phyloP scores from a whole-genome alignment of 2,888 invertebrate genomes.

The Oegoconia quadripuncta region DNA sequence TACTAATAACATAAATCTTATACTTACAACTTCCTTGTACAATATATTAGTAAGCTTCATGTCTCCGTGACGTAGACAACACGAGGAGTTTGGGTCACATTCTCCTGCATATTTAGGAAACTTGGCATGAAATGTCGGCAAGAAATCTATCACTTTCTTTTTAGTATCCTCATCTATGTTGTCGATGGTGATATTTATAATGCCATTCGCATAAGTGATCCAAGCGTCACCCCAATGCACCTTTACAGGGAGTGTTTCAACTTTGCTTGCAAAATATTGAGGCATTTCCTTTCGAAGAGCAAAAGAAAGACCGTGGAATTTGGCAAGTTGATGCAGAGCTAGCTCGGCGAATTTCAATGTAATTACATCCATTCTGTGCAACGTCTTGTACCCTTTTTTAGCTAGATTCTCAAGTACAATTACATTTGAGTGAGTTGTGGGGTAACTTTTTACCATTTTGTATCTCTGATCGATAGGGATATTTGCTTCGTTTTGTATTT shows the following conservation, averaged over 20 bases:
- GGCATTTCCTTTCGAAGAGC: slow-evolving; percentile 33
- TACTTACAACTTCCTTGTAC: slow-evolving; percentile 43
- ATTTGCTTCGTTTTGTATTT: slow-evolving; percentile 38
- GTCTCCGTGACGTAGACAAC: slow-evolving; percentile 52
- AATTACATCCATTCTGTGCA: slow-evolving; percentile 38
- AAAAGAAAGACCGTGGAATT: slow-evolving; percentile 47
- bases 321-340: slow-evolving; percentile 45
- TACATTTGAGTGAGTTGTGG: slow-evolving; percentile 29
- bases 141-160: slow-evolving; percentile 26
- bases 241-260: slow-evolving; percentile 25
- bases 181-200: slow-evolving; percentile 21
- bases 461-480: slow-evolving; percentile 39
- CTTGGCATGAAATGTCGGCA: slow-evolving; percentile 26
- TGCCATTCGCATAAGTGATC: slow-evolving; percentile 23
- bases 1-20: no score
- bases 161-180: slow-evolving; percentile 21
- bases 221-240: slow-evolving; percentile 31
- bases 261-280: slow-evolving; percentile 34
- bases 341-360: slow-evolving; percentile 39
- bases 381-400: slow-evolving; percentile 38
- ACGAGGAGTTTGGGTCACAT: slow-evolving; percentile 21
- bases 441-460: slow-evolving; percentile 36
- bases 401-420: slow-evolving; percentile 48
- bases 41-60: slow-evolving; percentile 53
- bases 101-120: slow-evolving; percentile 26